Conservation (phyloP, 1,140 invertebrate species). For the Pseudomyrmex flavicornis region DNA sequence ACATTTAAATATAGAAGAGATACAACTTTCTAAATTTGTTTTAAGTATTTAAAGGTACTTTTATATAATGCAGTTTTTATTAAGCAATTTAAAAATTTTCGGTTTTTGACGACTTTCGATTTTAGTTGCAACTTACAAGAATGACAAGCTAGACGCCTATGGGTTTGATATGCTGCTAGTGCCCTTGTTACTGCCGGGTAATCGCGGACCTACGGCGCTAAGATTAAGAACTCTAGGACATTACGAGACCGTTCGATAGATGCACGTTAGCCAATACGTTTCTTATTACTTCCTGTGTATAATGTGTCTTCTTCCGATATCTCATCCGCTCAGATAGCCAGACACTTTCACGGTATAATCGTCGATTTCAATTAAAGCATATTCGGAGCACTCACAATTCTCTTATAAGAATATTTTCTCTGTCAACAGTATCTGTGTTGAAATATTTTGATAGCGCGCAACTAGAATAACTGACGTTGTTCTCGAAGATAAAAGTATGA, state of each 20-base stretch:
- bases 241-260: constrained; percentile 43
- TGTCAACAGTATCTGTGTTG: constrained; percentile 25
- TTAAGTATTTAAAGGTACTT: background rate
- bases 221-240: constrained; percentile 64
- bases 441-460: constrained; percentile 13
- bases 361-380: constrained; percentile 39
- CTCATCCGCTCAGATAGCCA: background rate
- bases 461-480: constrained; percentile 22
- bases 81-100: background rate
- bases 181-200: constrained; percentile 53
- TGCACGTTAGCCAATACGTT: constrained; percentile 50
- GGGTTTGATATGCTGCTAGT: background rate
- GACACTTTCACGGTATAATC: background rate
- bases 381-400: constrained; percentile 27
- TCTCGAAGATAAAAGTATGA: background rate
- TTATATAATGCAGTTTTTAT: background rate
- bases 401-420: constrained; percentile 33
- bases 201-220: constrained; percentile 45
- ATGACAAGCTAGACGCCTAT: constrained; percentile 36
- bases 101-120: background rate
- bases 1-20: background rate
- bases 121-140: background rate
- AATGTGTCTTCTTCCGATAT: background rate
- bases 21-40: background rate
- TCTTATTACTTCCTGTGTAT: constrained; percentile 41